Conservation (phyloP, 1,140 invertebrate species). For the Battus philenor region DNA sequence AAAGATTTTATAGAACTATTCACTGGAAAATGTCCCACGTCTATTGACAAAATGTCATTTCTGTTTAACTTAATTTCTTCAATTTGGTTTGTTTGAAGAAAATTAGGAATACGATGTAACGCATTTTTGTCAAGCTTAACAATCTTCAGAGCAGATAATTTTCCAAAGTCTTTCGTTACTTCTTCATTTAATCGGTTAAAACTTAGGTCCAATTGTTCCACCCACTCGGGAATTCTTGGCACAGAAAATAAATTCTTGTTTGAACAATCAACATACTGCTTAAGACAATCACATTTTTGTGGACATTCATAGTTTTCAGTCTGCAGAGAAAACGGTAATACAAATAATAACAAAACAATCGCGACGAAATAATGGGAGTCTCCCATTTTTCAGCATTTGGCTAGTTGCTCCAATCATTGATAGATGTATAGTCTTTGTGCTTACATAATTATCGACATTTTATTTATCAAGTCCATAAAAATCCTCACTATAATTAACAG, state of each 20-base stretch:
- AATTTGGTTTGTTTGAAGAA: constrained; percentile 60
- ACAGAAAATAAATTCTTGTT: constrained; percentile 76
- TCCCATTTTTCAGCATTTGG: constrained; percentile 70
- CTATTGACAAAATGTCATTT: constrained; percentile 80
- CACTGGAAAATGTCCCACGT: constrained; percentile 77
- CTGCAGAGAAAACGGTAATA: constrained; percentile 46
- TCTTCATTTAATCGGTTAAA: constrained; percentile 56
- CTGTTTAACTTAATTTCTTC: constrained; percentile 77
- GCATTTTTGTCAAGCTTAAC: constrained; percentile 76
- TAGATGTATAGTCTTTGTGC: constrained; percentile 42
- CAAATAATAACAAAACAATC: constrained; percentile 45
- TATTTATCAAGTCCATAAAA: constrained; percentile 24
- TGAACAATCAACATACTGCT: constrained; percentile 78
- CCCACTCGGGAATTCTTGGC: constrained; percentile 78
- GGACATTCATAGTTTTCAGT: constrained; percentile 75
- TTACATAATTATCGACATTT: constrained; percentile 59
- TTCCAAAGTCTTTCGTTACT: constrained; percentile 49
- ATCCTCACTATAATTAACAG: constrained; percentile 35
- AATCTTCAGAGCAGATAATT: constrained; percentile 56
- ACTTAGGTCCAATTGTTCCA: constrained; percentile 78
- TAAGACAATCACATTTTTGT: constrained; percentile 77
- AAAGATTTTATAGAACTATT: constrained; percentile 70
- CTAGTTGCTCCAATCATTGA: constrained; percentile 51
- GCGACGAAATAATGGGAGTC: constrained; percentile 57
- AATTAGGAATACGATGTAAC: constrained; percentile 67